Conservation (phyloP, 2,888 invertebrate genomes). For the Lycophotia porphyrea region DNA sequence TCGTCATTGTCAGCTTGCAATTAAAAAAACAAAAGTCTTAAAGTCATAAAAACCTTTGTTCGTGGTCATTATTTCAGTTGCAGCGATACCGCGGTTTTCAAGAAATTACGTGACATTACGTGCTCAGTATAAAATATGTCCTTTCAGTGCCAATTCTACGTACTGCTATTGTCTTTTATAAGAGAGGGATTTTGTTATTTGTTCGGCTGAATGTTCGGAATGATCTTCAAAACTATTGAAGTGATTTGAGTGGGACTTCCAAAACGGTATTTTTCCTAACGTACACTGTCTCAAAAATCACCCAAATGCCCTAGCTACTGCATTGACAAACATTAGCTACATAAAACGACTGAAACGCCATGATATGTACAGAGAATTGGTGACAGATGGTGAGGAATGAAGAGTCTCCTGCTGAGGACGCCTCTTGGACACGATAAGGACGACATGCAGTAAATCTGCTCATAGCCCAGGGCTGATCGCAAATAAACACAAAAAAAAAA, state of each 20-base stretch:
- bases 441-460: too few species aligned
- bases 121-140: conserved; percentile 13
- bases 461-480: too few species aligned
- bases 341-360: too few species aligned
- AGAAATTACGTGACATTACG: conserved; percentile 21
- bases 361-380: too few species aligned
- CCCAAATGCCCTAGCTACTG: too few species aligned
- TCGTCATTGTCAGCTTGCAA: conserved; percentile 18
- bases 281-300: too few species aligned
- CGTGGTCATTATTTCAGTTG: conserved; percentile 23
- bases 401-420: too few species aligned
- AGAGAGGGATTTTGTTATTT: background rate
- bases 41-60: conserved; percentile 26
- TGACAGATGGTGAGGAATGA: too few species aligned
- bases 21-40: conserved; percentile 26
- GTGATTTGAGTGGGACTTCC: background rate
- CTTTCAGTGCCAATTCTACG: conserved; percentile 32
- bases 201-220: background rate
- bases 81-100: conserved; percentile 34
- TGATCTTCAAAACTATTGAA: background rate
- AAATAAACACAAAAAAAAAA: too few species aligned
- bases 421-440: too few species aligned
- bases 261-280: background rate
- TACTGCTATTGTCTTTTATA: background rate
- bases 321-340: too few species aligned